Percentiles rank a stretch among this genome's conserved stretches.
Conservation (phyloP, 2,797 vertebrate genomes). For the Urosaurus nigricauda region DNA sequence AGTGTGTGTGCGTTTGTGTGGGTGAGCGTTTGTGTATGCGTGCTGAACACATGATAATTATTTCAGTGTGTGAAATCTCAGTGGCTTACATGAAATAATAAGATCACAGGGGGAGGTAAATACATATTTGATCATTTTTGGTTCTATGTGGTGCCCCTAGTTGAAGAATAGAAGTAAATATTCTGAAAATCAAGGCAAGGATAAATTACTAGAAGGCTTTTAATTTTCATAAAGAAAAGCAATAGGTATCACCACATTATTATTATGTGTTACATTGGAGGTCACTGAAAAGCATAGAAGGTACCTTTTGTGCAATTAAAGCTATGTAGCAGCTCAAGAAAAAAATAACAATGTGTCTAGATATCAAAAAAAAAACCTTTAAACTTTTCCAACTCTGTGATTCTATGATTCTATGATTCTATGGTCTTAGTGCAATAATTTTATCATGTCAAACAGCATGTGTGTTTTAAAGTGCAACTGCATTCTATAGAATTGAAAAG, state of each 20-base stretch:
- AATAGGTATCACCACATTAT: slow-evolving; percentile 74
- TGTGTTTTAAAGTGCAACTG: slow-evolving; percentile 37
- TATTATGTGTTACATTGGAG: slow-evolving; percentile 68
- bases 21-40: slow-evolving; percentile 44
- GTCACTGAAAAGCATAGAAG: slow-evolving; percentile 49
- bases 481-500: neutral
- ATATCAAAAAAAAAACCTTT: slow-evolving; percentile 31
- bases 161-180: slow-evolving; percentile 38
- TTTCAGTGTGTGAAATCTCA: slow-evolving; percentile 88
- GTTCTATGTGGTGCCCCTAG: slow-evolving; percentile 75
- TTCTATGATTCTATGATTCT: too few species aligned
- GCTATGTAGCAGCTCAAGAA: slow-evolving; percentile 55
- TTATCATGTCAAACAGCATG: too few species aligned
- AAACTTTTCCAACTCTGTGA: too few species aligned
- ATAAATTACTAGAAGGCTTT: slow-evolving; percentile 74
- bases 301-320: slow-evolving; percentile 67
- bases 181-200: slow-evolving; percentile 70
- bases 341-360: slow-evolving; percentile 61
- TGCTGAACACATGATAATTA: slow-evolving; percentile 86
- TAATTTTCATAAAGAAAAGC: slow-evolving; percentile 68
- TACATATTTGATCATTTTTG: slow-evolving; percentile 84
- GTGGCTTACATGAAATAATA: slow-evolving; percentile 85
- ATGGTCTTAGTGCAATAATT: too few species aligned
- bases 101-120: slow-evolving; percentile 85
- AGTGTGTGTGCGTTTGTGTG: slow-evolving; percentile 51